phyloP scores from a whole-genome alignment of 1,140 invertebrate genomes.

The Ectropis grisescens region DNA sequence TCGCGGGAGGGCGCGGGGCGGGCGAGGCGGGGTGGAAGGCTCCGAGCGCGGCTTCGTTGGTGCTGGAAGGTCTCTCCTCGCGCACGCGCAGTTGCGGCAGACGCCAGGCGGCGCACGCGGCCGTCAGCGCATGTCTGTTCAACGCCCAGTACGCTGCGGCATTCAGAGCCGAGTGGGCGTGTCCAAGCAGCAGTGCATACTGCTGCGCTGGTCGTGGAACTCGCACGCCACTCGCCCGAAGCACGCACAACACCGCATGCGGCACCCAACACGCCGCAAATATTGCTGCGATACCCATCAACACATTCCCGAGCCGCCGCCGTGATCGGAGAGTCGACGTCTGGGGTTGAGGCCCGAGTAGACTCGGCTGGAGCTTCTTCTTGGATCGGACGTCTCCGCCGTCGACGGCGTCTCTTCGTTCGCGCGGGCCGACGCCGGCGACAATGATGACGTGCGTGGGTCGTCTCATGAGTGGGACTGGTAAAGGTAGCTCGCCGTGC shows the following conservation, averaged over 20 bases:
- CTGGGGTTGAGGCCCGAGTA: conserved; percentile 69
- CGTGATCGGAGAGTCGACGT: conserved; percentile 76
- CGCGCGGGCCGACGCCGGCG: conserved; percentile 70
- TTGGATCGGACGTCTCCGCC: conserved; percentile 57
- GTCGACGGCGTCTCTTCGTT: conserved; percentile 56
- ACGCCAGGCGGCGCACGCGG: conserved; percentile 69
- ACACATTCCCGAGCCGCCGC: conserved; percentile 77
- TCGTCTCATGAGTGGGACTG: conserved; percentile 76
- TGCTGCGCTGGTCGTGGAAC: conserved; percentile 68
- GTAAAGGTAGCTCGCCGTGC: conserved; percentile 76
- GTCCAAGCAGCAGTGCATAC: conserved; percentile 79
- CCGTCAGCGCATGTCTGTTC: conserved; percentile 77
- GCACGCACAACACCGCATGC: conserved; percentile 76
- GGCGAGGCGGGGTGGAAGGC: conserved; percentile 80
- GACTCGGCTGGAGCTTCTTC: conserved; percentile 54
- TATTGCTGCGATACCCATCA: conserved; percentile 77
- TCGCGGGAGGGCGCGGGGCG: conserved; percentile 72
- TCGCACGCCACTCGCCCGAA: conserved; percentile 67
- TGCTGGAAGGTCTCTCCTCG: conserved; percentile 74
- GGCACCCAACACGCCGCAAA: conserved; percentile 83
- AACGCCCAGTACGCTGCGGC: conserved; percentile 84
- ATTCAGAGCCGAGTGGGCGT: conserved; percentile 83
- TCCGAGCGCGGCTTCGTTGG: conserved; percentile 81
- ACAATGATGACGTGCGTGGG: conserved; percentile 84
- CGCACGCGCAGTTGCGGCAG: conserved; percentile 70